Conservation (phyloP, 53 echinoderm and acorn worm species). For the Holothuria leucospilota region DNA sequence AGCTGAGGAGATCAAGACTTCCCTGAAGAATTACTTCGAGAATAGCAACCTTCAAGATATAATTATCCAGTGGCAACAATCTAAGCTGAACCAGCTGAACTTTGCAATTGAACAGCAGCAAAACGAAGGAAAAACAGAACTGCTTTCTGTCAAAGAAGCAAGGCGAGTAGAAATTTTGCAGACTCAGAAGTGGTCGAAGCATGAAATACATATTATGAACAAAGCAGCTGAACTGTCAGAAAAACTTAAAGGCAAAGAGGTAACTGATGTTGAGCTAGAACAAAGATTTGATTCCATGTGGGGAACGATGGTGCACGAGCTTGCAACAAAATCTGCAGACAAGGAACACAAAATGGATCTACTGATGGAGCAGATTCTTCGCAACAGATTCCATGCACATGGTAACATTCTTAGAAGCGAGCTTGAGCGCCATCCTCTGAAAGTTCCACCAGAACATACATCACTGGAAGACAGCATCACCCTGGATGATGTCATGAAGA, state of each 20-base stretch:
- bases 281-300: constrained; percentile 17
- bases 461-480: constrained; percentile 30
- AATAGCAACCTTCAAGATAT: neutral
- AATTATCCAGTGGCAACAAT: constrained; percentile 1
- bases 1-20: constrained; percentile 1
- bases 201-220: constrained; percentile 2
- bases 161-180: constrained; percentile 32
- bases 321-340: neutral
- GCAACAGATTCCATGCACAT: constrained; percentile 6
- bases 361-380: constrained; percentile 16
- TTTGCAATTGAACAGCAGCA: neutral
- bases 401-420: constrained; percentile 11
- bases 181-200: neutral
- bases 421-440: constrained; percentile 1
- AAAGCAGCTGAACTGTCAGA: constrained; percentile 39
- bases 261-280: constrained; percentile 23
- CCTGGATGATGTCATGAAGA: neutral
- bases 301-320: constrained; percentile 11
- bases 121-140: constrained; percentile 6
- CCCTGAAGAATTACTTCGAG: constrained; percentile 10
- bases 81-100: constrained; percentile 8
- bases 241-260: constrained; percentile 33
- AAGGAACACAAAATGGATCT: constrained; percentile 17
- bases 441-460: neutral
- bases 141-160: constrained; percentile 36